Evolutionary conservation across 1,140 invertebrate species (phyloP), one percentile per base, ranked within the genome.

Genomic region (Ctenoplectra terminalis): DNA sequence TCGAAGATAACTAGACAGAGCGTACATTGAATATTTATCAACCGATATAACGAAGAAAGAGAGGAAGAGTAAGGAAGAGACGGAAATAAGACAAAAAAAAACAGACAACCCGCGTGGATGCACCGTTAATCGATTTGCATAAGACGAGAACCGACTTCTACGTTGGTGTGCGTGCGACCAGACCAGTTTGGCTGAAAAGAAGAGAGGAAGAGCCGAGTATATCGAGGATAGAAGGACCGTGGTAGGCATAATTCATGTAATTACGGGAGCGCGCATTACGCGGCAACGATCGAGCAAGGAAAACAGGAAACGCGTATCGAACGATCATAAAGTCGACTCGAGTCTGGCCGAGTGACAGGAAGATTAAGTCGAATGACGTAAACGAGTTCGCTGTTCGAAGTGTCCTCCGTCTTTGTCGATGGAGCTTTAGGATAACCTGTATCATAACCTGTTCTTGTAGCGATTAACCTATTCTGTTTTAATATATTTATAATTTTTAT

Each of bases 91-190:
- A n/a, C 1, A 52, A 31, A 43, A 20, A 50, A 34, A 46, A 40
- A 43, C 31, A 63, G 50, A 50, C 69, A 48, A 50, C 60, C 34
- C 74, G 64, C 63, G 81, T 83, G 82, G 77, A 86, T 76, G 74
- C 60, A 85, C 86, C 86, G 87, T 87, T 88, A 88, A 88, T 88
- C 85, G 78, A 88, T 88, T 88, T 87, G 78, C 86, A 84, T 87
- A 87, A 81, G 85, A 79, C 60, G 67, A 48, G 34, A 54, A 56
- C 48, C 56, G 69, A 54, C 64, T 67, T 29, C 23, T n/a, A 31
- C 17, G 31, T 7, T 37, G 17, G 58, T 52, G 60, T 46, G 66
- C 46, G 80, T 52, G 64, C 52, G 40, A 31, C 29, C 77, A 46
- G 26, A 46, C 64, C 26, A 46, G 66, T 75, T 79, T 23, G 69